Conservation (phyloP, 2,888 invertebrate species). For the Zaprionus lineosus region DNA sequence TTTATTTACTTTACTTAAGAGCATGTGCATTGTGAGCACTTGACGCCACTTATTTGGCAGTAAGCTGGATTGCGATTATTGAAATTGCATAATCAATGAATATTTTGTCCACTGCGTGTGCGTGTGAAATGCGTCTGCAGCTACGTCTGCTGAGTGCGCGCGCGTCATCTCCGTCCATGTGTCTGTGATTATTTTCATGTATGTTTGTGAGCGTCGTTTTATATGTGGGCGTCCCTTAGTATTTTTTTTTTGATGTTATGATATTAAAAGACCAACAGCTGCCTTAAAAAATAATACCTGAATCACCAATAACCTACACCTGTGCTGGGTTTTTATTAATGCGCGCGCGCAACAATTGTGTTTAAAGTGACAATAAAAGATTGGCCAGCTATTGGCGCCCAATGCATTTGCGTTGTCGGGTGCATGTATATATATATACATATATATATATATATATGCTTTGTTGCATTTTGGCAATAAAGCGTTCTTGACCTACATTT, state of each 20-base stretch:
- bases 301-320: no score
- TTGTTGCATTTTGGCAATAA: slow-evolving; percentile 40
- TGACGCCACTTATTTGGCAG: slow-evolving; percentile 18
- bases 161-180: slow-evolving; percentile 40
- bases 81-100: slow-evolving; percentile 57
- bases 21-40: slow-evolving; percentile 9
- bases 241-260: slow-evolving; percentile 1
- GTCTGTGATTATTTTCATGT: slow-evolving; percentile 5
- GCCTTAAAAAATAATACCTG: no score
- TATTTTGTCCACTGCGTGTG: slow-evolving; percentile 40
- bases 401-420: slow-evolving; percentile 16
- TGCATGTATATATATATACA: slow-evolving; percentile 5
- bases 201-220: slow-evolving; percentile 1
- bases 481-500: slow-evolving; percentile 52
- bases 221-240: slow-evolving; percentile 39
- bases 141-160: slow-evolving; percentile 41
- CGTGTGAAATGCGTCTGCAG: slow-evolving; percentile 53
- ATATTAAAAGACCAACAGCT: no score
- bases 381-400: slow-evolving; percentile 34
- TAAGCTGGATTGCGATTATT: slow-evolving; percentile 16
- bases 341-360: slow-evolving; percentile 39
- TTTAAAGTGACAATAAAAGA: slow-evolving; percentile 11
- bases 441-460: not conserved
- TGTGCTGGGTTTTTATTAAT: slow-evolving; percentile 19
- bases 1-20: slow-evolving; percentile 11